Conservation (phyloP, 2,113 vertebrate genomes). For the Colossoma macropomum region DNA sequence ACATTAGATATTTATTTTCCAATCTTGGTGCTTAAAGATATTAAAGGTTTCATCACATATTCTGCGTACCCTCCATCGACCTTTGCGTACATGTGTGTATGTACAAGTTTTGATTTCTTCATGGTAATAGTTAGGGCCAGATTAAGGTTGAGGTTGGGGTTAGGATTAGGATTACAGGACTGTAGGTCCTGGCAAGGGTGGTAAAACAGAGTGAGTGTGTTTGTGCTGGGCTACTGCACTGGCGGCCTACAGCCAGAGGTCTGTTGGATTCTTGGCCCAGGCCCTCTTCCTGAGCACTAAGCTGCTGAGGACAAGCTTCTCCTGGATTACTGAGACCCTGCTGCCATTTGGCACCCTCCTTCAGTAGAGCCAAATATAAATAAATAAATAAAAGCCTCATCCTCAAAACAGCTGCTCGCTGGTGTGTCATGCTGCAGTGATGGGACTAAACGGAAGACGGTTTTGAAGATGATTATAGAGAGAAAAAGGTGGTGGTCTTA, state of each 20-base stretch:
- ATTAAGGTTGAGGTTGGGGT: not conserved
- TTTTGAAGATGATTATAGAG: not conserved
- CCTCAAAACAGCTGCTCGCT: constrained; percentile 47
- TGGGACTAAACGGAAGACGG: not conserved
- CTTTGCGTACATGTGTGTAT: constrained; percentile 16
- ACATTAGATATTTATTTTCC: constrained; percentile 22
- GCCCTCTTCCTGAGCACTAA: constrained; percentile 13
- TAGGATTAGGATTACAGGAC: not conserved
- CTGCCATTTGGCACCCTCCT: constrained; percentile 44
- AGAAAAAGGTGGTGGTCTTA: not conserved
- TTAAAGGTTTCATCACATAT: not conserved
- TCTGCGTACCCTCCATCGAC: not conserved
- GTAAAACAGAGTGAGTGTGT: not conserved
- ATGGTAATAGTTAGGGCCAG: not conserved
- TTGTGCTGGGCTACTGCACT: constrained; percentile 7
- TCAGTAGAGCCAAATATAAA: not conserved
- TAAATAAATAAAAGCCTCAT: constrained; percentile 31
- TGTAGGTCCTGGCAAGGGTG: not conserved
- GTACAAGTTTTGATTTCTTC: constrained; percentile 10
- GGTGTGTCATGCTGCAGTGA: not conserved
- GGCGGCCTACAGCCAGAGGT: not conserved
- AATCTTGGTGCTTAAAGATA: constrained; percentile 17
- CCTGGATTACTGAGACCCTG: constrained; percentile 29
- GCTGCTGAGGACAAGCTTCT: constrained; percentile 24
- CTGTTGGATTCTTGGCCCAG: constrained; percentile 32